Conservation (phyloP, 2,113 vertebrate species). For the Upupa epops region DNA sequence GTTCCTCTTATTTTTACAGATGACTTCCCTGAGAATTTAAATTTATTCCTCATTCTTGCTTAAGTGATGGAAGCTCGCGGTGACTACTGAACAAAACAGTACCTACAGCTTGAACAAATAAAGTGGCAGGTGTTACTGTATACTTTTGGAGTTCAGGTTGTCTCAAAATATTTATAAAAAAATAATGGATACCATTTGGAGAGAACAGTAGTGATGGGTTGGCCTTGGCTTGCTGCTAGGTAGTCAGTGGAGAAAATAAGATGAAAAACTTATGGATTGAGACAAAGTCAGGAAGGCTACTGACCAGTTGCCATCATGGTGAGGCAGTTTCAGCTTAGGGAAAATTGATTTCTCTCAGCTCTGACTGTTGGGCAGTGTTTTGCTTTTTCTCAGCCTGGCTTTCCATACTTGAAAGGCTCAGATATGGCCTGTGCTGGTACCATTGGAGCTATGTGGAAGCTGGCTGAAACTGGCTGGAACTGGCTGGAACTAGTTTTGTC, state of each 20-base stretch:
- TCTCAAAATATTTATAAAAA: not conserved
- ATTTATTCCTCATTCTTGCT: not conserved
- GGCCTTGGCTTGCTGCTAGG: not conserved
- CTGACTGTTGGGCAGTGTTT: not conserved
- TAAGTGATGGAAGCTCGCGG: not conserved
- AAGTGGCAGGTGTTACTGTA: not conserved
- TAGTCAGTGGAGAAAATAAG: not conserved
- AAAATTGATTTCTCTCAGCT: not conserved
- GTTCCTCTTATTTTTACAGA: not conserved
- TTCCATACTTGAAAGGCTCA: no score
- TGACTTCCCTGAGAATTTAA: not conserved
- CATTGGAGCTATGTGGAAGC: no score
- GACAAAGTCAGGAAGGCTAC: not conserved
- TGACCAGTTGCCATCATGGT: not conserved
- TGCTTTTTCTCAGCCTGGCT: not conserved
- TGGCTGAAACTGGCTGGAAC: not conserved
- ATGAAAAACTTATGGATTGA: not conserved
- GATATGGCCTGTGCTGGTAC: not conserved
- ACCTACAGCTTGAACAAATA: not conserved
- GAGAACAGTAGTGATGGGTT: not conserved
- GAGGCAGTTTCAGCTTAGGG: not conserved
- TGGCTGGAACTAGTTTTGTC: not conserved
- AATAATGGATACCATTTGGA: not conserved
- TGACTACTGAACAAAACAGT: not conserved
- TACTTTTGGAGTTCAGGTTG: not conserved